These are phyloP conservation scores for Cordilura impudica DNA, from an alignment of 2,888 invertebrate genomes.

Conservation along the genomic window DNA sequence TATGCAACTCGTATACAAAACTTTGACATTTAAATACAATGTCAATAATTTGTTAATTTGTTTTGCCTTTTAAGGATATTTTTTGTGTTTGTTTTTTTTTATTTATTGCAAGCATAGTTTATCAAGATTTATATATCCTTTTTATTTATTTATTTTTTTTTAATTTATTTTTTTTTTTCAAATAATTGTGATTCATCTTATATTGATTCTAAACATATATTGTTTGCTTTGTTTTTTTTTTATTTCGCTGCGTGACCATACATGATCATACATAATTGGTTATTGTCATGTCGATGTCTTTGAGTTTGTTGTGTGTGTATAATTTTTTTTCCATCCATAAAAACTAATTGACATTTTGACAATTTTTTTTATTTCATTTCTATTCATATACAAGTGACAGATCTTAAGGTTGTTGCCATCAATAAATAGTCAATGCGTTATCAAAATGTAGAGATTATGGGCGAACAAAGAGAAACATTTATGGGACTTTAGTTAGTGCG, in stretches of 20 bases:
- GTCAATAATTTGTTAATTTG: constrained; percentile 61
- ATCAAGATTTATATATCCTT: constrained; percentile 55
- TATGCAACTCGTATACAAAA: constrained; percentile 1
- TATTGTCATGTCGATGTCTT: constrained; percentile 59
- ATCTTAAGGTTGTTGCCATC: constrained; percentile 62
- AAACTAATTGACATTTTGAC: constrained; percentile 63
- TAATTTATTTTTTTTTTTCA: constrained; percentile 42
- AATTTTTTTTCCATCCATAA: constrained; percentile 12
- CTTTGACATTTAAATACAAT: constrained; percentile 5
- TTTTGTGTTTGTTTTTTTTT: constrained; percentile 11
- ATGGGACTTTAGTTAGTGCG: constrained; percentile 24
- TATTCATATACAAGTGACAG: constrained; percentile 59
- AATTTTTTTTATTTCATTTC: constrained; percentile 56
- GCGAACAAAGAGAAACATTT: constrained; percentile 1
- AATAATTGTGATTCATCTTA: constrained; percentile 61
- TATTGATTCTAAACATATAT: constrained; percentile 56
- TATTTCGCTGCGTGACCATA: constrained; percentile 59
- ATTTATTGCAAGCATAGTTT: constrained; percentile 34
- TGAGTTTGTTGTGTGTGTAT: constrained; percentile 26
- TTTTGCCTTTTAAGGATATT: constrained; percentile 54
- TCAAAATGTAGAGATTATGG: constrained; percentile 51
- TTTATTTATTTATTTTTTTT: constrained; percentile 25
- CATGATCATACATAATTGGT: constrained; percentile 63
- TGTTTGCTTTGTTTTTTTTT: constrained; percentile 12
- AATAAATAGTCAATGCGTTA: constrained; percentile 56